These are phyloP conservation scores for Lepidurus apus DNA, from an alignment of 1,140 invertebrate species.

Conservation along the genomic window DNA sequence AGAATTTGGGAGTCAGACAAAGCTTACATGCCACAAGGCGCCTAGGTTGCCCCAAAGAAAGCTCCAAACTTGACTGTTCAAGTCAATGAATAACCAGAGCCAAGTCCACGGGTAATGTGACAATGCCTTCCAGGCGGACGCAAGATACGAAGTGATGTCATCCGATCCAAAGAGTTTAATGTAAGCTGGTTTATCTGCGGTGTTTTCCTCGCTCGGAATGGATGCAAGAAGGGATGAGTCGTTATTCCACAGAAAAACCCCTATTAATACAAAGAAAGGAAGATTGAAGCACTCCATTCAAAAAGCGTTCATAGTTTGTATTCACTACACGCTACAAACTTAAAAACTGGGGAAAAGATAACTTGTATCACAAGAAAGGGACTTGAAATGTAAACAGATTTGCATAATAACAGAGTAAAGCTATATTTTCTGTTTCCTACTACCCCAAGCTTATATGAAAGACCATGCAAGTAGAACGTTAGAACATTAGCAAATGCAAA, in stretches of 20 bases:
- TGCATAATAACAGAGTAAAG: not conserved
- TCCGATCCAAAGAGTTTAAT: not conserved
- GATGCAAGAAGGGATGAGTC: not conserved
- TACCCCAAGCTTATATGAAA: not conserved
- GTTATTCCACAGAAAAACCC: not conserved
- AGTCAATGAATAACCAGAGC: not conserved
- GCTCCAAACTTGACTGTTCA: not conserved
- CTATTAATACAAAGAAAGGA: constrained; percentile 12
- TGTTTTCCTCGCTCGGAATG: not conserved
- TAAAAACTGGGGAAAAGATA: not conserved
- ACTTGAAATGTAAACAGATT: not conserved
- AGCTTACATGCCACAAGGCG: not conserved
- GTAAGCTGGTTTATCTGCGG: not conserved
- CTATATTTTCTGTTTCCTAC: not conserved
- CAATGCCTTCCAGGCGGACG: not conserved
- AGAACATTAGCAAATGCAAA: not conserved
- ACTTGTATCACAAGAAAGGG: not conserved
- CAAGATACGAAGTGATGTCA: not conserved
- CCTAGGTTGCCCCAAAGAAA: not conserved
- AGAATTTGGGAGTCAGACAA: not conserved
- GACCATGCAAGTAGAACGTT: not conserved
- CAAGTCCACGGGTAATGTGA: not conserved
- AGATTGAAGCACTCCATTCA: not conserved
- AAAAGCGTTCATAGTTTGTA: not conserved
- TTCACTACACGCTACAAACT: not conserved